These are phyloP conservation scores for Podarcis muralis DNA, from an alignment of 2,113 vertebrate species.

Conservation along the genomic window DNA sequence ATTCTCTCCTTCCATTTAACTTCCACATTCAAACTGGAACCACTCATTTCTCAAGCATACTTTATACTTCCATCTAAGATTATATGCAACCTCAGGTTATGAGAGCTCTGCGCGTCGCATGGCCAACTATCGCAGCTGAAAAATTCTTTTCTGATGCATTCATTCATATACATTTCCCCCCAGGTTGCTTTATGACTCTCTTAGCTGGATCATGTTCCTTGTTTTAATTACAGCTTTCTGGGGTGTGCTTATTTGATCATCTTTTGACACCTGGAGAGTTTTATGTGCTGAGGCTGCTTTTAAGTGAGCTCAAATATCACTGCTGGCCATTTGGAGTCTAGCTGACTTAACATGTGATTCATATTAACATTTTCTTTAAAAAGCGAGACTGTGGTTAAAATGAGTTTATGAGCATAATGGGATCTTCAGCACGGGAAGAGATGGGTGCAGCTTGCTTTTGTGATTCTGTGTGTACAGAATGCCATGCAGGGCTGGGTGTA, in stretches of 20 bases:
- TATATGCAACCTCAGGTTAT: constrained; percentile 23
- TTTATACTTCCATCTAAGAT: constrained; percentile 39
- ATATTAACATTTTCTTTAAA: background rate
- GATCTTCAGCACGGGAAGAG: background rate
- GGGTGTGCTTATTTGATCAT: background rate
- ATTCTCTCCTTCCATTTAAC: constrained; percentile 61
- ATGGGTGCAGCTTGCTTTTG: background rate
- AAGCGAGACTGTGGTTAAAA: background rate
- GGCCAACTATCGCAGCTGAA: constrained; percentile 23
- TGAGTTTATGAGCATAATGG: background rate
- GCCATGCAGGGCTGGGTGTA: too few species aligned
- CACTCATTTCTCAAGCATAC: constrained; percentile 36
- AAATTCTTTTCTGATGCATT: constrained; percentile 6
- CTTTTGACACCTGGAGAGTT: background rate
- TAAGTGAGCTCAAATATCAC: constrained; percentile 20
- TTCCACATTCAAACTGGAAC: constrained; percentile 53
- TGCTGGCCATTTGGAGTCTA: background rate
- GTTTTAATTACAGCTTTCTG: constrained; percentile 32
- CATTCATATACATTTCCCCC: background rate
- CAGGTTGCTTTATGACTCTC: constrained; percentile 14
- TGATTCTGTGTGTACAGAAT: background rate
- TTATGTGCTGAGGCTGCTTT: background rate
- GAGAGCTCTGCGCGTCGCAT: background rate
- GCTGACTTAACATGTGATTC: background rate
- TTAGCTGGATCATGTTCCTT: constrained; percentile 21